These are phyloP conservation scores for Myotis planiceps DNA, from an alignment of 2,797 vertebrate genomes.

Conservation along the genomic window DNA sequence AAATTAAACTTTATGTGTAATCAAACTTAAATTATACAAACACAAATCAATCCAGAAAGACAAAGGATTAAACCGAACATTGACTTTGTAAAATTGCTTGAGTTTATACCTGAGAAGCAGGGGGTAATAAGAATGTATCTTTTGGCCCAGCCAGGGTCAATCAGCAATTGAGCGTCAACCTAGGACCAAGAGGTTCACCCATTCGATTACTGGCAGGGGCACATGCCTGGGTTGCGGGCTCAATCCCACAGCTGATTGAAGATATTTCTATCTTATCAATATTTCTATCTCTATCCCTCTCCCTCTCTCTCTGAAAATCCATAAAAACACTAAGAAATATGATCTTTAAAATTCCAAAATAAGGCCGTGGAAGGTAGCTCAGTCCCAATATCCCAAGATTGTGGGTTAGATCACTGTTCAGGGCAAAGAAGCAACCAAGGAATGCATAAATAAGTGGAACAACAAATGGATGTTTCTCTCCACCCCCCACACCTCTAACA, in stretches of 20 bases:
- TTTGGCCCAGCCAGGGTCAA: too few species aligned
- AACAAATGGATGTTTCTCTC: neutral
- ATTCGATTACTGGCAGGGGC: too few species aligned
- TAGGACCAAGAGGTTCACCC: too few species aligned
- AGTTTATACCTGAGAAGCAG: neutral
- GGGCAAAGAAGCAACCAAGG: neutral
- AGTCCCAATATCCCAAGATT: neutral
- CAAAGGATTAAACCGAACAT: neutral
- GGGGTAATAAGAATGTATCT: neutral
- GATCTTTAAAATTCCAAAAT: neutral
- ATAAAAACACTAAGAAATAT: too few species aligned
- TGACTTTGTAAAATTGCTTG: neutral
- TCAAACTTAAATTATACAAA: neutral
- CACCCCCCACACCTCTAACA: neutral
- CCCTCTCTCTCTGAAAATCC: too few species aligned
- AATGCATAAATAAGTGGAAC: neutral
- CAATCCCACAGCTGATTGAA: too few species aligned
- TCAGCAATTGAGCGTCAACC: too few species aligned
- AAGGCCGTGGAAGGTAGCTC: neutral
- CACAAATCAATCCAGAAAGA: neutral
- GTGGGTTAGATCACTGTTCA: neutral
- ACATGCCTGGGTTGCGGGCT: too few species aligned
- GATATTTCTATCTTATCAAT: too few species aligned
- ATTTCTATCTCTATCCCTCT: too few species aligned
- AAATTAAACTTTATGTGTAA: neutral